A percentile compares a stretch with the other conserved stretches of the same genome.
Evolutionary conservation across 2,888 invertebrate species (phyloP).

Genomic region (Trachelus troglodyta): DNA sequence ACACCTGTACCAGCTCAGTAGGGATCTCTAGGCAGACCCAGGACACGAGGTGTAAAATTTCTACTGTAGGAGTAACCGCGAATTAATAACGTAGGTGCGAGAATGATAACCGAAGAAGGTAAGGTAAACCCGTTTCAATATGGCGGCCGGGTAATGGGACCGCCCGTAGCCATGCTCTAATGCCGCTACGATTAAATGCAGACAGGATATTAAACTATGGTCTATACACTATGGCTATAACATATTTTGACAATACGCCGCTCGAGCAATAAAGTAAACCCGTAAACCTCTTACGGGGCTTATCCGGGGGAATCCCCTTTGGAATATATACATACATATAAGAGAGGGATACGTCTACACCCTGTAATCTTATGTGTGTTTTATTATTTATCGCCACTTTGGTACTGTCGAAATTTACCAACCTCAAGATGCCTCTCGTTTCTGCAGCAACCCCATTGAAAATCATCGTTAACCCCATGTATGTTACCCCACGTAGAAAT

Average conservation of each 20-base stretch:
- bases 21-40: background rate
- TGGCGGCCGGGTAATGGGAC: slow-evolving; percentile 56
- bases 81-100: slow-evolving; percentile 44
- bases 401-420: background rate
- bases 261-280: slow-evolving; percentile 54
- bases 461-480: background rate
- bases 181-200: slow-evolving; percentile 60
- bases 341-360: slow-evolving; percentile 11
- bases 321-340: slow-evolving; percentile 18
- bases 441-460: background rate
- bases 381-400: slow-evolving; percentile 23
- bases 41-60: background rate
- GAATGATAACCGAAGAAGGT: slow-evolving; percentile 31
- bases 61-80: slow-evolving; percentile 22
- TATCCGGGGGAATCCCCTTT: slow-evolving; percentile 34
- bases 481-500: background rate
- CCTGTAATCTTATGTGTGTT: slow-evolving; percentile 19
- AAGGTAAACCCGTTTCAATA: slow-evolving; percentile 40
- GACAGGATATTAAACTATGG: slow-evolving; percentile 63
- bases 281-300: slow-evolving; percentile 54
- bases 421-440: background rate
- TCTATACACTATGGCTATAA: slow-evolving; percentile 37
- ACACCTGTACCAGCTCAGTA: background rate
- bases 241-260: slow-evolving; percentile 61
- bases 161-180: slow-evolving; percentile 54